Percentiles rank a stretch among this genome's conserved stretches.
phyloP scores from a whole-genome alignment of 2,113 vertebrate species.

The Tenrec ecaudatus region DNA sequence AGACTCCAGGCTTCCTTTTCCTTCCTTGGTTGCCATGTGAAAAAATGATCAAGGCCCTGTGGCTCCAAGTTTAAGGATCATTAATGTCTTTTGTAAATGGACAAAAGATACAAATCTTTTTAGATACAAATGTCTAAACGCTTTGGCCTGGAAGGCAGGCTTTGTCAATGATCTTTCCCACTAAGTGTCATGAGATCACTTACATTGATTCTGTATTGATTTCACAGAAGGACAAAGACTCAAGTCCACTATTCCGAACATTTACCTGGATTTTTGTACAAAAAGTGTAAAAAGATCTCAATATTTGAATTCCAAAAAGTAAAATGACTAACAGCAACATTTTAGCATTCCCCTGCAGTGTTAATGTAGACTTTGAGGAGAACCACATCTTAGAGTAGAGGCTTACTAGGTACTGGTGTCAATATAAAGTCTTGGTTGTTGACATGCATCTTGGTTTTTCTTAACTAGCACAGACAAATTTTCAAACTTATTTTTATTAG shows the following conservation, averaged over 20 bases:
- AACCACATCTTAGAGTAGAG: neutral
- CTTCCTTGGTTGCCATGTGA: neutral
- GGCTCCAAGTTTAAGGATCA: neutral
- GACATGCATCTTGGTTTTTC: neutral
- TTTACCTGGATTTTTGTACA: no score
- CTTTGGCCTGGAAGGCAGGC: neutral
- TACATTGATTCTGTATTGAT: no score
- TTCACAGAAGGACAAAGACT: no score
- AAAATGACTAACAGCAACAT: neutral
- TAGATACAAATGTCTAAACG: neutral
- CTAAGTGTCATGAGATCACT: no score
- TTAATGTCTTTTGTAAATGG: neutral
- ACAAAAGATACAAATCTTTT: neutral
- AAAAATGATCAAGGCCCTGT: neutral
- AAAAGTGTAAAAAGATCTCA: no score
- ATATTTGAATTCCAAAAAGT: neutral
- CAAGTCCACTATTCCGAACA: no score
- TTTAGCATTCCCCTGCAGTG: neutral
- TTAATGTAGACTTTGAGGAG: neutral
- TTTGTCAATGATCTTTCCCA: no score
- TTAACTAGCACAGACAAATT: neutral
- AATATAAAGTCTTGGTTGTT: neutral
- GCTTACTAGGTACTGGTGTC: neutral
- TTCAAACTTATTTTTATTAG: neutral
- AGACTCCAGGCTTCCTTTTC: neutral